These are phyloP conservation scores for Ciona savignyi DNA, from an alignment of 23 tunicate genomes.

Conservation along the genomic window DNA sequence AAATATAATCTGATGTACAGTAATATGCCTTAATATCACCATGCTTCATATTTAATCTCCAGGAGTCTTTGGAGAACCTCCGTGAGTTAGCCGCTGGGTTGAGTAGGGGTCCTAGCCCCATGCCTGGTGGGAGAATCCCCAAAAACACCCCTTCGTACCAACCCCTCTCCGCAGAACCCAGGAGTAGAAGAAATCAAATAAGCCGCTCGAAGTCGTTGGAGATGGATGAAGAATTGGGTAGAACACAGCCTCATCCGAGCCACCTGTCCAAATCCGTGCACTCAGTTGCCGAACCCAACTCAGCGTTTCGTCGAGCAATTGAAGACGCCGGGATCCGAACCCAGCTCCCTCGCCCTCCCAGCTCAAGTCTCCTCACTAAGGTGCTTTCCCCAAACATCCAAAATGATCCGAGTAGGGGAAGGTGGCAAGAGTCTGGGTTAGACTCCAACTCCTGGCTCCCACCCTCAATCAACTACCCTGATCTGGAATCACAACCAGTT, in stretches of 20 bases:
- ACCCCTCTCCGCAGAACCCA: neutral
- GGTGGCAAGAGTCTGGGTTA: neutral
- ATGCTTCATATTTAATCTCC: neutral
- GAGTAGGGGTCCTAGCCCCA: conserved; percentile 23
- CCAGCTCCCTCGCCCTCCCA: conserved; percentile 34
- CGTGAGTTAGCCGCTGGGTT: conserved; percentile 49
- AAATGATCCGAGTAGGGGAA: neutral
- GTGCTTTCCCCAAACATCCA: conserved; percentile 11
- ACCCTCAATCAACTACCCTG: neutral
- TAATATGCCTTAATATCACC: neutral
- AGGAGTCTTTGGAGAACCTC: conserved; percentile 55
- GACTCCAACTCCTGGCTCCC: neutral
- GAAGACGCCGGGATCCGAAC: conserved; percentile 40
- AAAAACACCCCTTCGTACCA: neutral
- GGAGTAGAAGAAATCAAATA: neutral
- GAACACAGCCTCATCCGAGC: neutral
- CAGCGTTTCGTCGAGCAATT: conserved; percentile 36
- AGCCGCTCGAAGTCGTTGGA: conserved; percentile 19
- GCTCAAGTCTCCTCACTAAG: conserved; percentile 17
- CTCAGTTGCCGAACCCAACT: conserved; percentile 5
- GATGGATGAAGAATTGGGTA: neutral
- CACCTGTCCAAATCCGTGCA: neutral
- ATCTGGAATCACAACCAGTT: neutral
- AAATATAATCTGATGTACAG: neutral
- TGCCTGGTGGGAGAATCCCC: neutral